A percentile compares a stretch with the other conserved stretches of the same genome.
Evolutionary conservation across 2,797 vertebrate genomes (phyloP).

Genomic region (Danionella dracula): DNA sequence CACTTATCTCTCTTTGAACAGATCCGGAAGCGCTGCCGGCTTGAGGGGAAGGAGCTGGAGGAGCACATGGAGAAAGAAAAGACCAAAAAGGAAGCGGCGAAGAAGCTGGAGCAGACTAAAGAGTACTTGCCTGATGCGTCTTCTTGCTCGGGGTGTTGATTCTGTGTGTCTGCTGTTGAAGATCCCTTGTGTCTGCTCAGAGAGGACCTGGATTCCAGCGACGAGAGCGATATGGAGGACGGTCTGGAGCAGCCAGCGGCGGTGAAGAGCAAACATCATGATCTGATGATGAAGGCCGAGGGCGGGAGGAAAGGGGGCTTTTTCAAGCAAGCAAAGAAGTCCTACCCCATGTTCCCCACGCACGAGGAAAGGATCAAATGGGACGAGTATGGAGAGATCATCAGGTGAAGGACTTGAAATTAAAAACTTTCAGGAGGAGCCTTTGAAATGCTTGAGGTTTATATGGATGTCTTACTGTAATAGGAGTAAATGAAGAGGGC

Average conservation of each 20-base stretch:
- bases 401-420: conserved; percentile 75
- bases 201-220: conserved; percentile 94
- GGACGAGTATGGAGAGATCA: conserved; percentile 98
- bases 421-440: no score
- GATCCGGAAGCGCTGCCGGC: conserved; percentile 91
- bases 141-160: no score
- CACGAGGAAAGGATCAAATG: conserved; percentile 97
- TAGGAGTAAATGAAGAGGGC: no score
- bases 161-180: background rate
- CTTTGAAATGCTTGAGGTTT: no score
- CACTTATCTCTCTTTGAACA: conserved; percentile 38
- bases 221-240: conserved; percentile 93
- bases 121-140: conserved; percentile 66
- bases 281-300: conserved; percentile 98
- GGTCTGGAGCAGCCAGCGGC: conserved; percentile 86
- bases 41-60: conserved; percentile 94
- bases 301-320: conserved; percentile 94
- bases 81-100: conserved; percentile 93
- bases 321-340: conserved; percentile 98
- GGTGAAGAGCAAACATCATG: conserved; percentile 89
- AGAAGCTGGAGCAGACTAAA: conserved; percentile 95
- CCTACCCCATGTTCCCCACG: conserved; percentile 96
- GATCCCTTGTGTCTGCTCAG: conserved; percentile 53
- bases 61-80: conserved; percentile 94
- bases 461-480: no score